Base-by-base conservation (phyloP, 2,113 vertebrate genomes). In the Gallinago undulata region DNA sequence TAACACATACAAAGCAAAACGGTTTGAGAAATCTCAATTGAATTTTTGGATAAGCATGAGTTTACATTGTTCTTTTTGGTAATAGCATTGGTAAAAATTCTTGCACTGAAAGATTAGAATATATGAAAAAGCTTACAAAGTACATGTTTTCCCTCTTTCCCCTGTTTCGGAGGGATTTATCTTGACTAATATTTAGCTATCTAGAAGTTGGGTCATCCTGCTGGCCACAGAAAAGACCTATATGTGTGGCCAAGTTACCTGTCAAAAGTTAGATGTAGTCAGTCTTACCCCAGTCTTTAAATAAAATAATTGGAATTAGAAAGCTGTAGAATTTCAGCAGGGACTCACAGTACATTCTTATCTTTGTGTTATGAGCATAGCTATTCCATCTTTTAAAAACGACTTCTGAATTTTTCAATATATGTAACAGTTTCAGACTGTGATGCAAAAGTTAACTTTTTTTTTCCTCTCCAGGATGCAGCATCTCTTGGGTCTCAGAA, bases 401-500 rank as follows among this genome's bases (percentile, higher is more conserved):
- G 0, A 47, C 10, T 81, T 84, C 21, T 76, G 37, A 87, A 87
- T 35, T 31, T 45, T 33, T 11, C 4, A 3, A 7, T 48, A 47
- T 51, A 39, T 48, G 6, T 23, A 35, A 10, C 25, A 10, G 14
- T 70, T 69, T 60, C 35, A 57, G 39, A 33, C 24, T 67, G 33
- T 47, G 45, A 73, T 92, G 35, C 28, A 70, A 55, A 93, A 45
- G 8, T 30, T 79, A 22, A 48, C 47, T 48, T 23, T 51, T 51
- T 51, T 30, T 55, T 53, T 28, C 27, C 3, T 91, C 35, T 93
- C 33, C 90, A 99, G 99, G 99, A 99, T 94, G 99, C 99, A 5
- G 99, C 99, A 67, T 99, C 99, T 90, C 98, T 99, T 7, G 99
- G 99, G 23, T 99, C 99, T 88, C 99, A 99, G 97, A 99, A 99